Base-by-base conservation (phyloP, 2,797 vertebrate genomes). In the Spea hammondii region DNA sequence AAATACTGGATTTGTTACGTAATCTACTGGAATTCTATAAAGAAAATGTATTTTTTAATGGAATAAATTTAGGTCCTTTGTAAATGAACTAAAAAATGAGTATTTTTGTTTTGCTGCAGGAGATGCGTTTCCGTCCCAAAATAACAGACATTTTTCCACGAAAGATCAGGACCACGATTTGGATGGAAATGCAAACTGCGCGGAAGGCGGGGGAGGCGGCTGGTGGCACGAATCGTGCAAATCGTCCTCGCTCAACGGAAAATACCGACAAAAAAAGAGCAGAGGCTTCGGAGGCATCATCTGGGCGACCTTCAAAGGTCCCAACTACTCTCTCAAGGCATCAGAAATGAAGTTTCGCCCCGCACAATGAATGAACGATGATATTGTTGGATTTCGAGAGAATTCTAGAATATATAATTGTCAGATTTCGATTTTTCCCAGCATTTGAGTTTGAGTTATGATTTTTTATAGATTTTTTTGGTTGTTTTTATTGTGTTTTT, bases 331-430 rank as follows among this genome's bases (percentile, higher is more conserved):
- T 4, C 57, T 74, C 0, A 79, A 75, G 49, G 62, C 62, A 11
- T 70, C 78, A 3, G 78, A 79, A 54, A 79, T 79, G 72, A 79
- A 79, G 57, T 79, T 79, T 44, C 78, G 78, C n/a, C 66, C n/a
- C 12, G 55, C n/a, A 17, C 11, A 49, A 11, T 53, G 32, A 17
- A 32, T 32, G 32, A 32, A 2, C 2, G 32, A 32, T 32, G 2
- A 32, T 32, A 32, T 32, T 32, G 32, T 32, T 32, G 32, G 32
- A 32, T 32, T 32, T 32, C 32, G 32, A 32, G 32, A 32, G 32
- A 32, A 32, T 32, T 32, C 32, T 2, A 32, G 32, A 32, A 32
- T 32, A 32, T 32, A 32, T 32, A 32, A 32, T 32, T 32, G 32
- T 32, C 32, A 32, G 32, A 32, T 32, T 32, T 32, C 32, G 32